Conservation (phyloP, 35 echinoderm and acorn worm species). For the Lytechinus variegatus region DNA sequence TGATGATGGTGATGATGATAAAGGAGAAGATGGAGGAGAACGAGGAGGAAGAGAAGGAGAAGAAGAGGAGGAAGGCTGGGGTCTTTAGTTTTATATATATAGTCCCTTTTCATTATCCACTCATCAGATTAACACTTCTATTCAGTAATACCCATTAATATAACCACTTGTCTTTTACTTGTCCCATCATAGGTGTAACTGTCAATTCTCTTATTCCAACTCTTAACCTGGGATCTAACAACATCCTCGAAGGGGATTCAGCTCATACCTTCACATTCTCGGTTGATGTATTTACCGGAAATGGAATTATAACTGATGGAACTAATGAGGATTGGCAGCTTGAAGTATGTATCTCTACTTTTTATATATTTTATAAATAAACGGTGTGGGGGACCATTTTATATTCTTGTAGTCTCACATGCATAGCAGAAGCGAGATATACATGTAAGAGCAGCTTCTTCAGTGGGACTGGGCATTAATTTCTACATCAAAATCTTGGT, state of each 20-base stretch:
- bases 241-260: conserved; percentile 70
- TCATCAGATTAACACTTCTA: not conserved
- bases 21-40: too few species aligned
- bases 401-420: too few species aligned
- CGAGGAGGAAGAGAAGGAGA: too few species aligned
- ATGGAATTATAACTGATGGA: not conserved
- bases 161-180: not conserved
- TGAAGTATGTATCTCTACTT: conserved; percentile 1
- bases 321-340: not conserved
- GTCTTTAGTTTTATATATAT: too few species aligned
- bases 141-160: not conserved
- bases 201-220: conserved; percentile 20
- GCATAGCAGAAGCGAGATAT: too few species aligned
- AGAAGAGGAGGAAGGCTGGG: too few species aligned
- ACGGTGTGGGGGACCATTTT: too few species aligned
- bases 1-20: too few species aligned
- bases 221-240: conserved; percentile 30
- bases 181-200: conserved; percentile 54
- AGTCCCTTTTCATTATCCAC: too few species aligned
- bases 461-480: too few species aligned
- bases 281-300: not conserved
- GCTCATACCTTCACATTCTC: conserved; percentile 59
- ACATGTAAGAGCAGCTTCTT: too few species aligned
- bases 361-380: not conserved
- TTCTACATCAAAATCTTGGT: too few species aligned